Conservation (phyloP, 2,888 invertebrate genomes). For the Leptopilina myrica region DNA sequence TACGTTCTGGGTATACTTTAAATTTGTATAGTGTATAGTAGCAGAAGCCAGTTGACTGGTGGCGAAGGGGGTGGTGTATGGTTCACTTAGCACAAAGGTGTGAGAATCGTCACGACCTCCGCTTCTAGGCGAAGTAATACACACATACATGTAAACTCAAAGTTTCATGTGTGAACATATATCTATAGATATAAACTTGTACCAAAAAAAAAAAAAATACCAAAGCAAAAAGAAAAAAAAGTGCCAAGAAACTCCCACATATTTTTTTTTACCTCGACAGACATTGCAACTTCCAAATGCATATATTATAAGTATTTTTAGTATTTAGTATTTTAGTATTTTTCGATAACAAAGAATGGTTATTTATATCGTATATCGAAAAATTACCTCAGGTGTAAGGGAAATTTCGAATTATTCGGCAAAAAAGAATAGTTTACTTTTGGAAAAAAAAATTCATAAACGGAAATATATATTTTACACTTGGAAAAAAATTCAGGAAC, state of each 20-base stretch:
- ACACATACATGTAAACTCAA: conserved; percentile 48
- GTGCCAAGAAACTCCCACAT: conserved; percentile 53
- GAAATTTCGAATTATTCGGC: too few species aligned
- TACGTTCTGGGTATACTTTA: conserved; percentile 67
- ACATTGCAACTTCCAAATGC: conserved; percentile 44
- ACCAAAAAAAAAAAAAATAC: conserved; percentile 39
- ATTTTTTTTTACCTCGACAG: conserved; percentile 31
- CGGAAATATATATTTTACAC: too few species aligned
- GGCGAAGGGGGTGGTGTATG: conserved; percentile 69
- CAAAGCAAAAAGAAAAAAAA: conserved; percentile 24
- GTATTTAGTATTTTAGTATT: too few species aligned
- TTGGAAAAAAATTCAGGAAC: too few species aligned
- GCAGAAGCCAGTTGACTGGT: conserved; percentile 71
- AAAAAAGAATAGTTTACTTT: too few species aligned
- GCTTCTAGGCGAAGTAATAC: conserved; percentile 72
- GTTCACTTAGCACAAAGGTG: conserved; percentile 76
- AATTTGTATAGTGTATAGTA: conserved; percentile 73
- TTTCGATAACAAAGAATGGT: conserved; percentile 55
- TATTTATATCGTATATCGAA: background rate
- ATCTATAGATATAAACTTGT: conserved; percentile 56
- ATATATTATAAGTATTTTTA: conserved; percentile 48
- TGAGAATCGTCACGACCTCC: conserved; percentile 76
- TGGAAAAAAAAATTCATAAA: too few species aligned
- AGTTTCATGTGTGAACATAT: conserved; percentile 41
- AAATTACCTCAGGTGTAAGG: background rate